Conservation (phyloP, 2,797 vertebrate species). For the Thaleichthys pacificus region DNA sequence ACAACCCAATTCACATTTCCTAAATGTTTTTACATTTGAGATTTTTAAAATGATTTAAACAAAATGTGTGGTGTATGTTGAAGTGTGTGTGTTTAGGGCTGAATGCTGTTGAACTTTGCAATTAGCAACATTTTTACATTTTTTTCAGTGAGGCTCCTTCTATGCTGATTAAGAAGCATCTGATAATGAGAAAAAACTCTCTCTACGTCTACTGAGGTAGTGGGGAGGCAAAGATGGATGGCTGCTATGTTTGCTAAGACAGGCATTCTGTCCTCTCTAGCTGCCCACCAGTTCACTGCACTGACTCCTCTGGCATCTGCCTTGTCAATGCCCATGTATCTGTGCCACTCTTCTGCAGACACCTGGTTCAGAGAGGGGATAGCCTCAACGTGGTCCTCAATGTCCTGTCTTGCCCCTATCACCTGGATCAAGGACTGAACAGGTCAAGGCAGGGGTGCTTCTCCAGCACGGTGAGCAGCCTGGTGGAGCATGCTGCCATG, state of each 20-base stretch:
- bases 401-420: not conserved
- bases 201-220: not conserved
- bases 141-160: not conserved
- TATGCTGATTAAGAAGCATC: not conserved
- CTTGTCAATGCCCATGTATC: not conserved
- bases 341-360: not conserved
- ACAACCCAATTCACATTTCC: too few species aligned
- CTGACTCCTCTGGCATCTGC: not conserved
- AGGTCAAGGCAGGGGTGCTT: not conserved
- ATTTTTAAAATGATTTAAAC: too few species aligned
- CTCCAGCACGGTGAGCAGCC: not conserved
- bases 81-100: not conserved
- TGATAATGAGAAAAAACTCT: not conserved
- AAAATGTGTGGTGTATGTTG: too few species aligned
- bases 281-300: not conserved
- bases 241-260: not conserved
- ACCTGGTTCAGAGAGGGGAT: not conserved
- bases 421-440: not conserved
- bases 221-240: not conserved
- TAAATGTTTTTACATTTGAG: too few species aligned
- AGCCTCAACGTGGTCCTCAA: not conserved
- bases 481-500: not conserved
- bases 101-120: not conserved
- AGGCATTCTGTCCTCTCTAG: not conserved
- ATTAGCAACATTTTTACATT: not conserved